These are phyloP conservation scores for Prionailurus bengalensis DNA, from an alignment of 2,113 vertebrate genomes.

Conservation along the genomic window DNA sequence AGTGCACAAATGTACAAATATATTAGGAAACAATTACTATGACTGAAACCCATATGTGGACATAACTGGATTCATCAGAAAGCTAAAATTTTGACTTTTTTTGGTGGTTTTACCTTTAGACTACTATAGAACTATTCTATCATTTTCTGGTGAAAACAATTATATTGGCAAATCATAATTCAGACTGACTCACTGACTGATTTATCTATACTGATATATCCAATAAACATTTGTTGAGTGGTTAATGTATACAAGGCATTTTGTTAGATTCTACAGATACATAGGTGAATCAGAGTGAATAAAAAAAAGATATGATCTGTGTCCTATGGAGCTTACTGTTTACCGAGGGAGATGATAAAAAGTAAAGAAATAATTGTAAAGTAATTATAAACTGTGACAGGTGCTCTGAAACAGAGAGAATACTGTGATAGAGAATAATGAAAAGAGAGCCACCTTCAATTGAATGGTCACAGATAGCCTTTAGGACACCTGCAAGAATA, in stretches of 20 bases:
- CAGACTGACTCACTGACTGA: background rate
- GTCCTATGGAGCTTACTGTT: background rate
- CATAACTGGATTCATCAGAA: background rate
- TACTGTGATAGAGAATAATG: background rate
- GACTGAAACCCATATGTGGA: background rate
- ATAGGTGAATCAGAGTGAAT: background rate
- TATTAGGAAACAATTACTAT: background rate
- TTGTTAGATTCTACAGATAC: background rate
- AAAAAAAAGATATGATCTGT: background rate
- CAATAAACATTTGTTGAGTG: background rate
- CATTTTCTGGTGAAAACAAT: background rate
- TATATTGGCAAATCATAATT: background rate
- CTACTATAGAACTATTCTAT: background rate
- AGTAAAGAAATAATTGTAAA: slow-evolving; percentile 2
- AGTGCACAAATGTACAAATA: background rate
- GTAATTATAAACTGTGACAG: background rate
- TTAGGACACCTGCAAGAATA: background rate
- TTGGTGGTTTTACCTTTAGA: background rate
- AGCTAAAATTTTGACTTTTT: background rate
- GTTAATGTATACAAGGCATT: background rate
- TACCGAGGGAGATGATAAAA: background rate
- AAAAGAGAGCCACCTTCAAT: background rate
- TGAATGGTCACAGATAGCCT: background rate
- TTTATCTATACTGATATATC: background rate
- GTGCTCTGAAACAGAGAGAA: background rate